Conservation (phyloP, 2,888 invertebrate genomes). For the Limnephilus rhombicus region DNA sequence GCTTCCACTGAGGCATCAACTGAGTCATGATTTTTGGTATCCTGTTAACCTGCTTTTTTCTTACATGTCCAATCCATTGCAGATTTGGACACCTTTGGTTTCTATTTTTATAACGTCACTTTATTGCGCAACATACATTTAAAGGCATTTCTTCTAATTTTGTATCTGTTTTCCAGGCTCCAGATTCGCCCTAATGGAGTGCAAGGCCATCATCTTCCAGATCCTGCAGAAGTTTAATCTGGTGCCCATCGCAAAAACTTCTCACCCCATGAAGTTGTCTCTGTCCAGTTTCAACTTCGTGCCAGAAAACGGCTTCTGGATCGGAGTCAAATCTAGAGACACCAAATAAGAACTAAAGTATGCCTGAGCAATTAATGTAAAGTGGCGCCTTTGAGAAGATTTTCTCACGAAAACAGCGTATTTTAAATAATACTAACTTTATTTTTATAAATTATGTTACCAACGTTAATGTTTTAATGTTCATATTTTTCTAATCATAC, state of each 20-base stretch:
- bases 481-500: too few relatives aligned
- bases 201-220: conserved; percentile 59
- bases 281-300: conserved; percentile 41
- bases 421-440: too few relatives aligned
- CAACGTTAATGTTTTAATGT: too few relatives aligned
- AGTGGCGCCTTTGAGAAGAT: too few relatives aligned
- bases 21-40: not conserved
- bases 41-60: not conserved
- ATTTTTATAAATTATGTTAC: too few relatives aligned
- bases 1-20: not conserved
- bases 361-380: too few relatives aligned
- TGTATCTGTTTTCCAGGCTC: conserved; percentile 51
- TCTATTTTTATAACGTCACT: not conserved
- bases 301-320: conserved; percentile 57
- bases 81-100: not conserved
- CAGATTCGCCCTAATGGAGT: conserved; percentile 61
- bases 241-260: conserved; percentile 47
- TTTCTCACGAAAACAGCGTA: too few relatives aligned
- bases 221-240: conserved; percentile 59
- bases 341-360: not conserved
- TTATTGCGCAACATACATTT: too few relatives aligned
- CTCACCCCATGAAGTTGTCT: conserved; percentile 54
- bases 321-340: conserved; percentile 53
- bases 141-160: not conserved
- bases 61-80: not conserved